A percentile compares a stretch with the other conserved stretches of the same genome.
Evolutionary conservation across 2,888 invertebrate genomes (phyloP).

Genomic region (Meghimatium bilineatum): DNA sequence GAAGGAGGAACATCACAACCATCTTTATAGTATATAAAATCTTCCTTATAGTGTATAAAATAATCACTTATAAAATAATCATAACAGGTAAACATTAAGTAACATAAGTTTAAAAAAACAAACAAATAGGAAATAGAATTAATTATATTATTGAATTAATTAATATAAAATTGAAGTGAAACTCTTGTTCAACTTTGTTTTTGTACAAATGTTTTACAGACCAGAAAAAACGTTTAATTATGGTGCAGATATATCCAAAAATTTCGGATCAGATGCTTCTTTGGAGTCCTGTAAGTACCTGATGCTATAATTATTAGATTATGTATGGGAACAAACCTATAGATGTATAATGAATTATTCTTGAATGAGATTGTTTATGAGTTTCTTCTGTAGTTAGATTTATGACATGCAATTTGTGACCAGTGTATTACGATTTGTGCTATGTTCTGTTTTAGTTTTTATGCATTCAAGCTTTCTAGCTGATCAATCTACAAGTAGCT

Average conservation of each 20-base stretch:
- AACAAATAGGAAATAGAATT: no score
- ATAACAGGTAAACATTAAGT: no score
- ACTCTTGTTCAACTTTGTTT: not conserved
- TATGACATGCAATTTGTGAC: not conserved
- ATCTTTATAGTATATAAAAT: no score
- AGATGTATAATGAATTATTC: no score
- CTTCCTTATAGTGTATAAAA: no score
- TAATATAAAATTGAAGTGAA: not conserved
- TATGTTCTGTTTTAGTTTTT: not conserved
- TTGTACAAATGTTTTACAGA: not conserved
- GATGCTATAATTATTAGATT: not conserved
- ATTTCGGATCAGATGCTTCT: conserved; percentile 30
- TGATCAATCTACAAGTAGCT: not conserved
- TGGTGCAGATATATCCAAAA: conserved; percentile 29
- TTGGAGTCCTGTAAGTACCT: conserved; percentile 39
- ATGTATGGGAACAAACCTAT: no score
- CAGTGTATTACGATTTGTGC: not conserved
- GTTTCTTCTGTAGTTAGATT: no score
- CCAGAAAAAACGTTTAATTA: conserved; percentile 38
- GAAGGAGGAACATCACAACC: no score
- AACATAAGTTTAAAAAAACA: no score
- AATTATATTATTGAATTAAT: no score
- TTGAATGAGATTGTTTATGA: no score
- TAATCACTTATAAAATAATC: no score
- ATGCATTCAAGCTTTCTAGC: not conserved